Base-by-base conservation (phyloP, 2,113 vertebrate genomes). In the Columba janthina region DNA sequence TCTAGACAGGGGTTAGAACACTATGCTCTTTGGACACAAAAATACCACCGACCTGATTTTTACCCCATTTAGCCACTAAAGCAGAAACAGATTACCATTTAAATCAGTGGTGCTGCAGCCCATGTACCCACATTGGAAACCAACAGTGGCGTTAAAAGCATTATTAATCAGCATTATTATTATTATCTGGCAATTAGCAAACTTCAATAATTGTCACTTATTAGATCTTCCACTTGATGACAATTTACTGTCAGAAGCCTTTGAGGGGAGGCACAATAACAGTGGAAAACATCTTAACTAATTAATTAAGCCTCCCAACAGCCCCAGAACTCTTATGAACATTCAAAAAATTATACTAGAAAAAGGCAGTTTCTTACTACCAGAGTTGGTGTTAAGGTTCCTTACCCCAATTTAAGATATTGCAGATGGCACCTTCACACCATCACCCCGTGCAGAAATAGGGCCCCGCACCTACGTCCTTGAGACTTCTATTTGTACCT, bases 161-260 rank as follows among this genome's bases (percentile, higher is more conserved):
- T 89, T 94, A 95, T 94, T 93, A 91, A 95, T 94, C 91, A 88
- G 92, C 67, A 64, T 96, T 96, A 96, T 95, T 96, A 96, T 95
- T 96, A 97, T 95, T 88, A 94, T 73, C 90, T 92, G 83, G 92
- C 94, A 95, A 95, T 96, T 97, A 96, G 90, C 86, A 94, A 95
- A 90, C 88, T 85, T 95, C 93, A 92, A 94, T 96, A 96, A 96
- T 96, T 94, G 96, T 50, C 70, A 94, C 89, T 94, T 94, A 90
- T 64, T 94, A 96, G 78, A 89, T 95, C 93, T 97, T 94, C 84
- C 84, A 91, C 91, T 95, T 96, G 90, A 95, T 69, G 90, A 92
- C 77, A 92, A 96, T 95, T 94, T 94, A 96, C 91, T 91, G 93
- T 92, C 96, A 93, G 85, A 91, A 91, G 87, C 83, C 76, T 96